Evolutionary conservation across 2,888 invertebrate species (phyloP).

Genomic region (Arge pagana): DNA sequence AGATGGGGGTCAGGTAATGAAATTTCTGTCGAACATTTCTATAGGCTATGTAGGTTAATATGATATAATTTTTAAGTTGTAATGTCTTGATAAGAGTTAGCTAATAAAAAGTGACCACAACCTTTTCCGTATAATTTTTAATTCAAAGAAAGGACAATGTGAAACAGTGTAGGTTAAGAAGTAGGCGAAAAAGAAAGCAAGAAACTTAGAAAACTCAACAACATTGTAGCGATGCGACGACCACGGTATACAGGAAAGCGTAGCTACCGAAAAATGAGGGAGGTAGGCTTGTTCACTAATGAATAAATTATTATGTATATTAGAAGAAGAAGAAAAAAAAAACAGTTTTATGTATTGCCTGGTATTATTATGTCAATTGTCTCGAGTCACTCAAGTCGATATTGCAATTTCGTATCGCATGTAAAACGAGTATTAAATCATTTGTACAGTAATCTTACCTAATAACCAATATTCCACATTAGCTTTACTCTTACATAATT

Average conservation of each 20-base stretch:
- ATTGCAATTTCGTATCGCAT: constrained; percentile 37
- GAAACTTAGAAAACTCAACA: constrained; percentile 21
- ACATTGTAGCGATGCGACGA: constrained; percentile 12
- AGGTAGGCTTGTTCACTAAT: constrained; percentile 19
- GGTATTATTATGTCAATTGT: no score
- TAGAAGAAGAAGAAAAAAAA: constrained; percentile 30
- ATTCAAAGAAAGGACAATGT: constrained; percentile 32
- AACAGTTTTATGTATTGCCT: constrained; percentile 36
- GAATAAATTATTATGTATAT: constrained; percentile 23
- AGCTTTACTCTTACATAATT: no score
- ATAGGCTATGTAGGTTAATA: constrained; percentile 48
- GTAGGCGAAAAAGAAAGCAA: constrained; percentile 4
- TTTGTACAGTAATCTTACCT: constrained; percentile 45
- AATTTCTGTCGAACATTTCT: constrained; percentile 42
- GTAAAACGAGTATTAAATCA: constrained; percentile 50
- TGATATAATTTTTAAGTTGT: constrained; percentile 52
- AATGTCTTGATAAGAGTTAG: constrained; percentile 54
- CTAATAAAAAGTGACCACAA: constrained; percentile 53
- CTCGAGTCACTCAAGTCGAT: constrained; percentile 34
- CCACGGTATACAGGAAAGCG: not conserved
- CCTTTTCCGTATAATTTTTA: constrained; percentile 50
- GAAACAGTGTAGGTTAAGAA: constrained; percentile 4
- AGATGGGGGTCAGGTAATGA: constrained; percentile 25
- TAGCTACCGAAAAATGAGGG: constrained; percentile 19
- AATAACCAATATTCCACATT: constrained; percentile 37